Conservation (phyloP, 2,888 invertebrate species). For the Epinotia nisella region DNA sequence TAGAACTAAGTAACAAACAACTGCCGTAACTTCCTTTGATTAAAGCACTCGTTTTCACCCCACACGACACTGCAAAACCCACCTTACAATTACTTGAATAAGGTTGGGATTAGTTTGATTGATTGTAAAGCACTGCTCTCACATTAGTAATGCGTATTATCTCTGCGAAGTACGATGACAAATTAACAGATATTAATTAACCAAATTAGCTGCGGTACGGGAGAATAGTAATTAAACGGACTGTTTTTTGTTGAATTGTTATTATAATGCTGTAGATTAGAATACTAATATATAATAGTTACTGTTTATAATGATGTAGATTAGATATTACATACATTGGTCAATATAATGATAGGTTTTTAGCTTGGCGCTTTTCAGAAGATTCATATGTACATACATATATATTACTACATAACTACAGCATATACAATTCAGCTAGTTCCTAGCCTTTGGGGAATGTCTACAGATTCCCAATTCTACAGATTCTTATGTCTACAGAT, state of each 20-base stretch:
- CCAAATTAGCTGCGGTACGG: constrained; percentile 15
- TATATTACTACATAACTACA: too few relatives aligned
- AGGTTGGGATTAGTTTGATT: background rate
- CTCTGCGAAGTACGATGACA: background rate
- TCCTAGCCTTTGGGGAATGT: too few relatives aligned
- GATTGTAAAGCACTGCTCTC: background rate
- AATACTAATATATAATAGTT: too few relatives aligned
- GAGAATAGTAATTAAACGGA: background rate
- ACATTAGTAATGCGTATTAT: constrained; percentile 22
- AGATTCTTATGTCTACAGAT: too few relatives aligned
- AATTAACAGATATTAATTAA: constrained; percentile 30
- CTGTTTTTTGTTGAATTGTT: background rate
- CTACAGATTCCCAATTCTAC: too few relatives aligned
- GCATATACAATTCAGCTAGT: too few relatives aligned
- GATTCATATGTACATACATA: too few relatives aligned
- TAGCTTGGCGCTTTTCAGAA: too few relatives aligned
- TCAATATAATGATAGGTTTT: too few relatives aligned
- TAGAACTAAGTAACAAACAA: background rate
- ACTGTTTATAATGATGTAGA: too few relatives aligned
- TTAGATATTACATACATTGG: too few relatives aligned
- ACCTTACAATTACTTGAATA: background rate
- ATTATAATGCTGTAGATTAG: background rate
- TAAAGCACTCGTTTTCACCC: background rate
- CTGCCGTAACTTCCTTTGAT: background rate
- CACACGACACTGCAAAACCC: background rate